These are phyloP conservation scores for Muricea muricata DNA, from an alignment of 92 coral and sea anemone species.

Conservation along the genomic window DNA sequence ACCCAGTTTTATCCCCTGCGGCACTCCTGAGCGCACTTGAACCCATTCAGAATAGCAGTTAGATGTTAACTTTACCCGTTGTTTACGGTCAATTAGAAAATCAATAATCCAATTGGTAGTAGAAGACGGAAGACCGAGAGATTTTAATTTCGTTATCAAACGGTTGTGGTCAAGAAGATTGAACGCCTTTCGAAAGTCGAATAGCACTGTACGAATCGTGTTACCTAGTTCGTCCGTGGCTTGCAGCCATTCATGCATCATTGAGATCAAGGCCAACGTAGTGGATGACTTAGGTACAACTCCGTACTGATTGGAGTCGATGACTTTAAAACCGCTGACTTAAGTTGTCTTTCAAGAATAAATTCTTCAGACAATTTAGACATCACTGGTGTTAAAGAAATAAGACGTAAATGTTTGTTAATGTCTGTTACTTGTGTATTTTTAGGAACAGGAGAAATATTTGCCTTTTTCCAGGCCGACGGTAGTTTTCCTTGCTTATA, in stretches of 20 bases:
- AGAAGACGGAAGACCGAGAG: neutral
- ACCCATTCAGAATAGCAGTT: neutral
- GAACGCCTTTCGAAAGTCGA: too few species aligned
- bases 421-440: constrained; percentile 13
- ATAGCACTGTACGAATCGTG: too few species aligned
- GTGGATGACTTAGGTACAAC: too few species aligned
- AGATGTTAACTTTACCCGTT: neutral
- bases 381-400: constrained; percentile 13
- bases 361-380: constrained; percentile 15
- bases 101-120: neutral
- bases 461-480: constrained; percentile 13
- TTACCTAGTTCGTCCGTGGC: neutral
- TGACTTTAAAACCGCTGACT: neutral
- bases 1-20: too few species aligned
- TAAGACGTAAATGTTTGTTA: constrained; percentile 22
- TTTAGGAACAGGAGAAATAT: constrained; percentile 14
- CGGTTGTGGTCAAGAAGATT: neutral
- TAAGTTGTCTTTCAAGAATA: neutral
- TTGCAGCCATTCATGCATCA: neutral
- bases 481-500: constrained; percentile 21
- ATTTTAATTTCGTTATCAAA: neutral
- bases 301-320: neutral
- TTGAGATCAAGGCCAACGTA: neutral
- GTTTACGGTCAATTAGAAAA: neutral
- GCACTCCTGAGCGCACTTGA: too few species aligned